Evolutionary conservation across 2,113 vertebrate genomes (phyloP).

Genomic region (Pedionomus torquatus): DNA sequence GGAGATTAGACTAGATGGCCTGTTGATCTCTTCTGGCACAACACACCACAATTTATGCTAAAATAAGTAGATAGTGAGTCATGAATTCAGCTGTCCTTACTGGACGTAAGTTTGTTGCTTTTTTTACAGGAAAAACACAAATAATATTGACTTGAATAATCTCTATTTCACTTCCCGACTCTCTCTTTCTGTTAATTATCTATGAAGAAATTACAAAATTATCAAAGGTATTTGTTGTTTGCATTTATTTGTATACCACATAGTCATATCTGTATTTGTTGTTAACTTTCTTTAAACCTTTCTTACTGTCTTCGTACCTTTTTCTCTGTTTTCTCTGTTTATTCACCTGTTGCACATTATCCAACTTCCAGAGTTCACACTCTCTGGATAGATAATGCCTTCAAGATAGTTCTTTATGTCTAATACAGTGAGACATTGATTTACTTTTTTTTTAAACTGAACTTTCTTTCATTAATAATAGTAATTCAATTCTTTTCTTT

Average conservation of each 20-base stretch:
- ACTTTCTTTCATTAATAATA: slow-evolving; percentile 53
- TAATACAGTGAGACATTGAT: background rate
- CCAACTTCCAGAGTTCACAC: background rate
- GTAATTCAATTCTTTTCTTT: slow-evolving; percentile 47
- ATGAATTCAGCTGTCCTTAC: background rate
- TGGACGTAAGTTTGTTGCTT: background rate
- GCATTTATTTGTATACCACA: background rate
- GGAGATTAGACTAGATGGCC: background rate
- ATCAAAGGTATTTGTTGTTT: background rate
- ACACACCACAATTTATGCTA: background rate
- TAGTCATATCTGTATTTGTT: background rate
- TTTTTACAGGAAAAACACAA: background rate
- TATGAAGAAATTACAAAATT: background rate
- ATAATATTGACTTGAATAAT: background rate
- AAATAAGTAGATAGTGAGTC: background rate
- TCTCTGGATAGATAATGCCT: background rate
- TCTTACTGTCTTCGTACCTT: background rate
- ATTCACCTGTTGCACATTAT: slow-evolving; percentile 15
- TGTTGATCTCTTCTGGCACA: background rate
- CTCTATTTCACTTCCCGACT: background rate
- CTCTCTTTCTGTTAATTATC: background rate
- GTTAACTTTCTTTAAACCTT: background rate
- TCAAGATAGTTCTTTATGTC: background rate
- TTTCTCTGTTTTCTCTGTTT: slow-evolving; percentile 1
- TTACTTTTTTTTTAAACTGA: background rate